These are phyloP conservation scores for Chaetodon auriga DNA, from an alignment of 2,113 vertebrate species.

Conservation along the genomic window DNA sequence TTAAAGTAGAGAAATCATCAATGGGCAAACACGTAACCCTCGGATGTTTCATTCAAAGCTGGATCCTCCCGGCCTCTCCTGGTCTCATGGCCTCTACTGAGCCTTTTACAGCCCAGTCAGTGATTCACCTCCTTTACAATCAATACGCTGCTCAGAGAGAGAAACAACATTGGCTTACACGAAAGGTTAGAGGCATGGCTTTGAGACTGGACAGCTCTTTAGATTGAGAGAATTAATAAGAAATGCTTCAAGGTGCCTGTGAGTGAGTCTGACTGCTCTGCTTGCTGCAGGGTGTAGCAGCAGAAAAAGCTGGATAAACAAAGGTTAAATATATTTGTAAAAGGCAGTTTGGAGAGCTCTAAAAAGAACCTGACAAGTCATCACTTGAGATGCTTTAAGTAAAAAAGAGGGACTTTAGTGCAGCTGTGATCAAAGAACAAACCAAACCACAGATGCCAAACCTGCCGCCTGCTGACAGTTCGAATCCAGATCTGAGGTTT, in stretches of 20 bases:
- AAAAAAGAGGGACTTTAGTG: not conserved
- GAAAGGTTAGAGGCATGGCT: constrained; percentile 9
- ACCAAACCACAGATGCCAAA: not conserved
- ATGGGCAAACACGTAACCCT: not conserved
- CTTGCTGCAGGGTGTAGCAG: not conserved
- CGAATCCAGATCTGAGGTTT: constrained; percentile 33
- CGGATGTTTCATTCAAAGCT: constrained; percentile 3
- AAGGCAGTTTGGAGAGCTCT: not conserved
- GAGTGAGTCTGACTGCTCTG: not conserved
- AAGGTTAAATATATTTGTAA: not conserved
- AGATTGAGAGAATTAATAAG: not conserved
- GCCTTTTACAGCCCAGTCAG: not conserved
- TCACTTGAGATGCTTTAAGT: not conserved
- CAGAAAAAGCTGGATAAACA: not conserved
- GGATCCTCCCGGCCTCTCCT: constrained; percentile 12
- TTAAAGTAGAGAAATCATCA: not conserved
- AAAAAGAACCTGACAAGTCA: not conserved
- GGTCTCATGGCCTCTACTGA: not conserved
- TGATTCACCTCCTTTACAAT: constrained; percentile 14
- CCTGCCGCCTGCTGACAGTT: constrained; percentile 35
- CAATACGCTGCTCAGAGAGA: constrained; percentile 11
- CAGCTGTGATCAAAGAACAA: constrained; percentile 26
- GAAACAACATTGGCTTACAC: not conserved
- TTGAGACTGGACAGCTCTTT: not conserved
- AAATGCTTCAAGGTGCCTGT: constrained; percentile 4